These are phyloP conservation scores for Meteorus cinctellus DNA, from an alignment of 2,888 invertebrate genomes.

Conservation along the genomic window DNA sequence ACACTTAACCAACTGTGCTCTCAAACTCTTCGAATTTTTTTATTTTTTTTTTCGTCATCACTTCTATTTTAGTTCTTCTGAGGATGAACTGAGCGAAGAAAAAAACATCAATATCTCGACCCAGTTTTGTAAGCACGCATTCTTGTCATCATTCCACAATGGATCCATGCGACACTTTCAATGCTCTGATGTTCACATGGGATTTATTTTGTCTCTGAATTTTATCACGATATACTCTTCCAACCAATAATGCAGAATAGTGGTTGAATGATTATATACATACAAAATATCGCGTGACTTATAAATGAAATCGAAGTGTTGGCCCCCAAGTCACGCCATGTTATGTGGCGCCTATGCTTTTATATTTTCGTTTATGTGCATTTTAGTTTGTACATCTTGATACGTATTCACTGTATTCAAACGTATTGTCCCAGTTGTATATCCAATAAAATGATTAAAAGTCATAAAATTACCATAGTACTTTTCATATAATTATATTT, in stretches of 20 bases:
- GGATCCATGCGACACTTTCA: constrained; percentile 42
- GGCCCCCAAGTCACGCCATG: constrained; percentile 40
- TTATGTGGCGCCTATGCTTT: constrained; percentile 35
- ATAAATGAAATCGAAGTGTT: constrained; percentile 44
- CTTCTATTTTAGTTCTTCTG: constrained; percentile 36
- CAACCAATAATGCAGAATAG: constrained; percentile 35
- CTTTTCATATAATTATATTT: background rate
- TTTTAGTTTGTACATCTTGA: background rate
- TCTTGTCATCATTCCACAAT: constrained; percentile 41
- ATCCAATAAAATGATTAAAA: background rate
- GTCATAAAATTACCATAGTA: no score
- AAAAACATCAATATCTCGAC: constrained; percentile 56
- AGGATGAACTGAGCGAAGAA: constrained; percentile 38
- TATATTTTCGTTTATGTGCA: constrained; percentile 2
- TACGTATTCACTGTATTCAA: background rate
- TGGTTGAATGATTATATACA: background rate
- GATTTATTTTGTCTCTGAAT: constrained; percentile 35
- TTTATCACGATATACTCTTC: constrained; percentile 25
- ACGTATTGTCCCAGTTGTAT: no score
- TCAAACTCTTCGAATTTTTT: constrained; percentile 41
- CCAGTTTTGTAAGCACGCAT: constrained; percentile 54
- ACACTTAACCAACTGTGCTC: constrained; percentile 63
- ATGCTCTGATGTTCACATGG: constrained; percentile 6
- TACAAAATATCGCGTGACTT: constrained; percentile 44
- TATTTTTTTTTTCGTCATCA: constrained; percentile 34